Evolutionary conservation across 2,797 vertebrate genomes (phyloP), one percentile per base, ranked within the genome.

Genomic region (Chaetodon trifasciatus): DNA sequence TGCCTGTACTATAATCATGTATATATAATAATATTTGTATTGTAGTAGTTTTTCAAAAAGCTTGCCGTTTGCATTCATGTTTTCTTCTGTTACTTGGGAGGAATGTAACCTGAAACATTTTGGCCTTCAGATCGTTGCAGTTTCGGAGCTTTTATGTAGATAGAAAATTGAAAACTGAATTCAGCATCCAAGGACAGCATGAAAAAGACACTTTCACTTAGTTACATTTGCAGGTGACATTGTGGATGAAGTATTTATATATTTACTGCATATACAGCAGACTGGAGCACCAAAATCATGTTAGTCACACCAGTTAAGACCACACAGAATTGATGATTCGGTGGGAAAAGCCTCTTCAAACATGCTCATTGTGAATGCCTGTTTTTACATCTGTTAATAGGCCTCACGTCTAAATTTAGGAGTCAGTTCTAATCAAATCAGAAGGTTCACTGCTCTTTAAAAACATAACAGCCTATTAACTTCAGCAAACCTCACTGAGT

Each of bases 381-480:
- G 39, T 37, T 52, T 42, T 17, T 73, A 13, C 10, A 23, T 46
- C 8, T 32, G 15, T 57, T 66, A 37, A 57, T n/a, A 65, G 24
- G 15, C 15, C 1, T 15, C 19, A 13, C 44, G 55, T 78, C 50
- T 68, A 70, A 47, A 64, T 74, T 21, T 60, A 69, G 53, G 46
- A 53, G 0, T 4, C 19, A 15, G 24, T 35, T 70, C 7, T 61
- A 40, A 0, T 72, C 32, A 52, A 42, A 70, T 66, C 8, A 55
- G 23, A 49, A 8, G 50, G 76, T 81, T 67, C 49, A 61, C 28
- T 23, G 76, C 35, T 23, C 35, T 67, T 79, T 63, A 69, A 69
- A 78, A 56, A 56, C 75, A 70, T 9, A 71, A n/a, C 53, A 55
- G 64, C 52, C 16, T 60, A 66, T 82, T 78, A 63, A 69, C 52